Conservation (phyloP, 2,113 vertebrate genomes). For the Rhinolophus sinicus region DNA sequence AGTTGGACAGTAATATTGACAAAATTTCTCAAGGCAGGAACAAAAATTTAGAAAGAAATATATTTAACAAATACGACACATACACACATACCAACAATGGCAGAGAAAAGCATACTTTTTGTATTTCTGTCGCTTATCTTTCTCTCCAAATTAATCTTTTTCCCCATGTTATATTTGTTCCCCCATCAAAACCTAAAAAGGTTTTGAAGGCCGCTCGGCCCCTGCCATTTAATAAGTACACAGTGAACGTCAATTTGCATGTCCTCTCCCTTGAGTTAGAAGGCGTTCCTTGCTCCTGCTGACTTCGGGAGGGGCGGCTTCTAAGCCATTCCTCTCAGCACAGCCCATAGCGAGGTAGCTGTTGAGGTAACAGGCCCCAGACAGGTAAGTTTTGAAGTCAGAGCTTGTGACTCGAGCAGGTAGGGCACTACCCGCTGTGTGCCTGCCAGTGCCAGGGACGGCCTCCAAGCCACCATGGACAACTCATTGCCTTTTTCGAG, state of each 20-base stretch:
- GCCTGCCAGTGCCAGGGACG: not conserved
- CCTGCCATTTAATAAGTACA: not conserved
- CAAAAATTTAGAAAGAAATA: not conserved
- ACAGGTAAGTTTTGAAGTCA: not conserved
- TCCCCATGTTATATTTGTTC: no score
- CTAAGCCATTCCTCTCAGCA: not conserved
- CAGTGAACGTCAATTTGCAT: not conserved
- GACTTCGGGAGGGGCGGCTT: not conserved
- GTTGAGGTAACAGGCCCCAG: not conserved
- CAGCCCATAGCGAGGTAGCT: not conserved
- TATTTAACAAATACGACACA: not conserved
- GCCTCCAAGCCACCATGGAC: not conserved
- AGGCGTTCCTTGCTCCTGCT: not conserved
- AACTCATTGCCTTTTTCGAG: not conserved
- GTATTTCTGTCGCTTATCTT: not conserved
- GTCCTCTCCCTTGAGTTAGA: not conserved
- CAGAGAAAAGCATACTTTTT: not conserved
- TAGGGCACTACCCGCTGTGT: not conserved
- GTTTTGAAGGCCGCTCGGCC: not conserved
- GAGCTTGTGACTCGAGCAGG: not conserved
- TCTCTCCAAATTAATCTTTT: not conserved
- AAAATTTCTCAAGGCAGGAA: not conserved
- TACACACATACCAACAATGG: accelerated
- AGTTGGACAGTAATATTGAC: not conserved
- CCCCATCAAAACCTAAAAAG: not conserved